phyloP scores from a whole-genome alignment of 1,140 invertebrate genomes.

The Episyrphus balteatus region DNA sequence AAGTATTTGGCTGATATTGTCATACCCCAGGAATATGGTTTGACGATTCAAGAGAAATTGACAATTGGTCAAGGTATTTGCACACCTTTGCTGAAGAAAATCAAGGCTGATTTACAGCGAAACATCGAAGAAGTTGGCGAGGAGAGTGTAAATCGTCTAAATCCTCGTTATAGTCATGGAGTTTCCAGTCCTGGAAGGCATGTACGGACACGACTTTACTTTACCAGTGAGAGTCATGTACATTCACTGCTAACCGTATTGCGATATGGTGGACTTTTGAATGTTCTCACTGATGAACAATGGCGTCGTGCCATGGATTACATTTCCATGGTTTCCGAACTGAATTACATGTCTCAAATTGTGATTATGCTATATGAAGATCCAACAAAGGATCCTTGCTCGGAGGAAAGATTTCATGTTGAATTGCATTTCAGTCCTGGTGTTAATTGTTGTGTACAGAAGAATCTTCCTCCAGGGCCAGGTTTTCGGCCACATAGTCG shows the following conservation, averaged over 20 bases:
- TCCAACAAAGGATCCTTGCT: slow-evolving; percentile 84
- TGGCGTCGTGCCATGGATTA: slow-evolving; percentile 98
- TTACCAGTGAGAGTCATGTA: slow-evolving; percentile 98
- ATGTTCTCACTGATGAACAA: slow-evolving; percentile 88
- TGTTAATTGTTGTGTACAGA: slow-evolving; percentile 90
- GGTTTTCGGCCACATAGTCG: slow-evolving; percentile 85
- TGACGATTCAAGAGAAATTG: slow-evolving; percentile 90
- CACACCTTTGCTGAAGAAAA: slow-evolving; percentile 91
- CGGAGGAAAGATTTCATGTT: slow-evolving; percentile 89
- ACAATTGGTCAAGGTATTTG: slow-evolving; percentile 97
- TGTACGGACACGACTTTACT: slow-evolving; percentile 93
- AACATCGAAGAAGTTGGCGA: slow-evolving; percentile 81
- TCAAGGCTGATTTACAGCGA: slow-evolving; percentile 85
- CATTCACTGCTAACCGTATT: slow-evolving; percentile 95
- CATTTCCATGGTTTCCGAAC: slow-evolving; percentile 90
- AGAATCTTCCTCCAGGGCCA: slow-evolving; percentile 83
- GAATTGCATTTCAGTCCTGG: slow-evolving; percentile 97
- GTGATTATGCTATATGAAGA: slow-evolving; percentile 99
- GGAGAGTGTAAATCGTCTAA: slow-evolving; percentile 88
- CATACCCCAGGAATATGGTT: slow-evolving; percentile 98
- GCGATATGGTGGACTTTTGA: slow-evolving; percentile 82
- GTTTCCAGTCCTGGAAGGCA: slow-evolving; percentile 95
- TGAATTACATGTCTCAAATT: slow-evolving; percentile 99
- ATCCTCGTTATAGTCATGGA: slow-evolving; percentile 95
- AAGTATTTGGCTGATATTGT: slow-evolving; percentile 97